Percentiles rank a stretch among this genome's conserved stretches.
Conservation (phyloP, 2,113 vertebrate genomes). For the Promerops cafer region DNA sequence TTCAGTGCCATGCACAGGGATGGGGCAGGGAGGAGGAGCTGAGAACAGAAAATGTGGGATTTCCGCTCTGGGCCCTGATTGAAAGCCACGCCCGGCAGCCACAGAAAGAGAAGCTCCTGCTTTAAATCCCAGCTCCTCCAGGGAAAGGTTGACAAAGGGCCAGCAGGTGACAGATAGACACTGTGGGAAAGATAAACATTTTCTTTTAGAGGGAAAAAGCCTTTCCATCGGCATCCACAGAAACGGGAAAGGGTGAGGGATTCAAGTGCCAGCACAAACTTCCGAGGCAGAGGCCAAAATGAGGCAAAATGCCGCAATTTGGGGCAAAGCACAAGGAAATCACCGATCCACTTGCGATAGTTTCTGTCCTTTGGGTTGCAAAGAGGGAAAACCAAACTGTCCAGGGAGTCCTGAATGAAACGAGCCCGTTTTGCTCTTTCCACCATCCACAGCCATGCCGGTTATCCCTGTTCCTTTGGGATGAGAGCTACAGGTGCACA, state of each 20-base stretch:
- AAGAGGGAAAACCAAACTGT: not conserved
- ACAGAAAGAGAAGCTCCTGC: not conserved
- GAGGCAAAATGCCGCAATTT: fast-evolving
- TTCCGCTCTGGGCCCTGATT: not conserved
- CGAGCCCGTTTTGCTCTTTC: not conserved
- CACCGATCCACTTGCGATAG: fast-evolving
- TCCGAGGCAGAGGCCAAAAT: not conserved
- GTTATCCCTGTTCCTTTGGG: not conserved
- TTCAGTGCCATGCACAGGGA: not conserved
- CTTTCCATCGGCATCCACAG: not conserved
- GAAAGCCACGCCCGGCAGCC: not conserved
- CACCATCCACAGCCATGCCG: fast-evolving
- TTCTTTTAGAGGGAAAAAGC: not conserved
- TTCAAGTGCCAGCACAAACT: not conserved
- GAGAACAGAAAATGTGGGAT: not conserved
- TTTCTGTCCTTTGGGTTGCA: not conserved
- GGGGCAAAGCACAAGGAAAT: not conserved
- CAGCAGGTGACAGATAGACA: not conserved
- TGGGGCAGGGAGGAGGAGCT: not conserved
- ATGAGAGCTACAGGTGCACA: not conserved
- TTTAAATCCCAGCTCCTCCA: not conserved
- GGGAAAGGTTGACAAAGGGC: not conserved
- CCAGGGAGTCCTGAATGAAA: not conserved
- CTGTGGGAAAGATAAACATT: not conserved
- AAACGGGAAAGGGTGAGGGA: not conserved